Percentiles rank a stretch among this genome's conserved stretches.
Conservation (phyloP, 2,797 vertebrate species). For the Anabas testudineus region DNA sequence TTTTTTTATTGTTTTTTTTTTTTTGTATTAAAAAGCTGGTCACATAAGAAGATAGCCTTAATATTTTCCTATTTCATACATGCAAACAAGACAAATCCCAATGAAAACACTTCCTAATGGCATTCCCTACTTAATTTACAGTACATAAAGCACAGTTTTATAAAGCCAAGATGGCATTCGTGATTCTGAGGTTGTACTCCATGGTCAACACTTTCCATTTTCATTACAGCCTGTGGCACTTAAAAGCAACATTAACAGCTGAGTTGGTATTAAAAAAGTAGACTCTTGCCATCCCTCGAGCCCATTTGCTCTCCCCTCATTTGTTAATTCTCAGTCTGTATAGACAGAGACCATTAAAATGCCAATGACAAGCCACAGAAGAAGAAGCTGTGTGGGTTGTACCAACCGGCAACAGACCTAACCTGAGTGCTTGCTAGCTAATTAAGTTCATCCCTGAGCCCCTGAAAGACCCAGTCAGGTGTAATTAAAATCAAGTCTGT, state of each 20-base stretch:
- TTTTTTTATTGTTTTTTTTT: conserved; percentile 39
- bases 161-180: conserved; percentile 30
- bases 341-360: conserved; percentile 72
- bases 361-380: conserved; percentile 53
- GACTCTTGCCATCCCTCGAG: conserved; percentile 31
- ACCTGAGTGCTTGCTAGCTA: conserved; percentile 82
- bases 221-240: conserved; percentile 25
- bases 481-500: conserved; percentile 94
- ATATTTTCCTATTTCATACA: conserved; percentile 5
- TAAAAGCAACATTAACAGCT: conserved; percentile 52
- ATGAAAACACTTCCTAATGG: conserved; percentile 1
- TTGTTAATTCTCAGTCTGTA: conserved; percentile 62
- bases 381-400: conserved; percentile 69
- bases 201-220: conserved; percentile 34
- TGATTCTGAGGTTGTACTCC: conserved; percentile 33
- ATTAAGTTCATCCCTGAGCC: conserved; percentile 90
- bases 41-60: background rate
- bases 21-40: conserved; percentile 23
- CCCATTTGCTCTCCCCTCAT: conserved; percentile 46
- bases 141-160: conserved; percentile 14
- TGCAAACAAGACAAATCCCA: conserved; percentile 24
- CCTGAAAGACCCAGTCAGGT: conserved; percentile 88
- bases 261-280: conserved; percentile 34
- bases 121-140: background rate
- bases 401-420: conserved; percentile 70